Evolutionary conservation across 2,797 vertebrate species (phyloP), one percentile per base, ranked within the genome.

Genomic region (Dicrostonyx torquatus): DNA sequence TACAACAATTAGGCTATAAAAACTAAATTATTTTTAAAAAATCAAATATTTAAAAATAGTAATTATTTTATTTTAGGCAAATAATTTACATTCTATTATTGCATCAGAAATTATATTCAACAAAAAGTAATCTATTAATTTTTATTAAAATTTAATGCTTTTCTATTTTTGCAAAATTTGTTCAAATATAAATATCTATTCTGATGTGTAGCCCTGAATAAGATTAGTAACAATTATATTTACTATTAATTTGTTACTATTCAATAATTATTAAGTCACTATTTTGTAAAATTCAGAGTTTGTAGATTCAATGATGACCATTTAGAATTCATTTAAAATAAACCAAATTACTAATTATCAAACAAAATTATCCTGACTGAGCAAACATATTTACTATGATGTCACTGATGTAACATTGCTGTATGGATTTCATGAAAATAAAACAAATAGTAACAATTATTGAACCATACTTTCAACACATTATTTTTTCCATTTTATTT

Each of bases 51-150:
- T 80, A 34, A 6, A 79, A 90, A 82, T 48, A 45, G 0, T 68
- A 78, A 87, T 94, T 91, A 60, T 86, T 85, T 94, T 3, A 76
- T 90, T 95, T 85, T 75, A 95, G 91, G 8, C 29, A 89, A 84
- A 85, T 93, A 24, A 43, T 91, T 58, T 78, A 31, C 24, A 72
- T 95, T 89, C 29, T 11, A 76, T 40, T 43, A 55, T 24, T 77
- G 2, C 29, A n/a, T 86, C 14, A 12, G 68, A 76, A 78, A 75
- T 80, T 94, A 75, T 70, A 68, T 87, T 31, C 11, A 91, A 68
- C 87, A 60, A 31, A 87, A 78, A 34, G 14, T 34, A 34, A 26
- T 3, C 4, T 76, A 34, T 53, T 18, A 31, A 22, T 45, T 88
- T 72, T 88, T 72, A 88, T 95, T 88, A 78, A 90, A 82, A n/a